Evolutionary conservation across 2,888 invertebrate species (phyloP).

Genomic region (Seira sanloemensis): DNA sequence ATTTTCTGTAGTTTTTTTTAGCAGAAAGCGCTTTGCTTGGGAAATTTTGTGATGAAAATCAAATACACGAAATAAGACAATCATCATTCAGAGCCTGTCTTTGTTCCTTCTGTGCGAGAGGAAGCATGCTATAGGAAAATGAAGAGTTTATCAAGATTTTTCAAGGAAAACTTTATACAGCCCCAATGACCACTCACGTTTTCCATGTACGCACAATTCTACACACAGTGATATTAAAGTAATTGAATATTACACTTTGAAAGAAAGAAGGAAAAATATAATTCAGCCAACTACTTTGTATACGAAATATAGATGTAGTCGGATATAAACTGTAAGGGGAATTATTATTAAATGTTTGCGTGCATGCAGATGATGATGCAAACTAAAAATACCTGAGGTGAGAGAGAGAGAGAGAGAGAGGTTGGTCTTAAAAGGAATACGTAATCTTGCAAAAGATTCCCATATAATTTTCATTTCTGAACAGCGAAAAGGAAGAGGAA

Average conservation of each 20-base stretch:
- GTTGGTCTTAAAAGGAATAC: too few species aligned
- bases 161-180: neutral
- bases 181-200: conserved; percentile 32
- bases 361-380: neutral
- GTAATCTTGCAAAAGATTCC: too few species aligned
- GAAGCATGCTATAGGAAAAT: neutral
- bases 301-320: too few species aligned
- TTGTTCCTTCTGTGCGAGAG: neutral
- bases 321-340: too few species aligned
- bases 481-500: too few species aligned
- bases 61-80: neutral
- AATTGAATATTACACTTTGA: neutral
- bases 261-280: too few species aligned
- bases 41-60: neutral
- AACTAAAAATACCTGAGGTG: too few species aligned
- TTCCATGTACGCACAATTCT: conserved; percentile 18
- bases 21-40: neutral
- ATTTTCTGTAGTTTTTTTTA: neutral
- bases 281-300: neutral
- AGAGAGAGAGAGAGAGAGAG: too few species aligned
- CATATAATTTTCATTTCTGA: too few species aligned
- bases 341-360: too few species aligned
- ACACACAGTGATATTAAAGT: neutral
- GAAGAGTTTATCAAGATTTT: conserved; percentile 29
- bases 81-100: neutral